These are phyloP conservation scores for Paragorgia papillata DNA, from an alignment of 92 coral and sea anemone genomes.

Conservation along the genomic window DNA sequence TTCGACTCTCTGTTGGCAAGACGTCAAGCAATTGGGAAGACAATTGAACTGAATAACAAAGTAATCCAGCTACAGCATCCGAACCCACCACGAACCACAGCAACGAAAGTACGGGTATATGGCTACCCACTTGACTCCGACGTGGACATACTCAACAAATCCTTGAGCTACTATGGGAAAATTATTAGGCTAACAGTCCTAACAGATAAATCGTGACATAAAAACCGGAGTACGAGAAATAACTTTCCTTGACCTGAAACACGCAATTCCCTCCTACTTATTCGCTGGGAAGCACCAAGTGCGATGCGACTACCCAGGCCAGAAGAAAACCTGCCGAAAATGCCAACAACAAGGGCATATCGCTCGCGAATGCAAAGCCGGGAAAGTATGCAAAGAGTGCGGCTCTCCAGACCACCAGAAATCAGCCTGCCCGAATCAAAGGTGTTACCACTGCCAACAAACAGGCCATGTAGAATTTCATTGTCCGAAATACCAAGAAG, in stretches of 20 bases:
- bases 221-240: background rate
- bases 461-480: background rate
- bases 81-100: no score
- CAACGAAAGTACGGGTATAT: background rate
- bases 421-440: background rate
- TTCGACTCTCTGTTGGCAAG: background rate
- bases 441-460: background rate
- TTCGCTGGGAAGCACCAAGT: conserved; percentile 3
- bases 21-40: background rate
- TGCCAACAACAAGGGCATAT: conserved; percentile 19
- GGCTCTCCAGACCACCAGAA: background rate
- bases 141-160: background rate
- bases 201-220: no score
- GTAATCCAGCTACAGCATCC: background rate
- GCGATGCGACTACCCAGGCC: background rate
- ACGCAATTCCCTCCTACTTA: background rate
- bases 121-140: background rate
- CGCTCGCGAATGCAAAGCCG: conserved; percentile 17
- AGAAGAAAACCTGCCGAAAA: conserved; percentile 15
- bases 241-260: background rate
- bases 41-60: background rate
- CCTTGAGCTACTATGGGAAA: background rate
- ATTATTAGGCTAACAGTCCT: no score
- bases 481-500: background rate
- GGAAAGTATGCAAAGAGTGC: background rate